Conservation (phyloP, 92 coral and sea anemone species). For the Montipora capitata region DNA sequence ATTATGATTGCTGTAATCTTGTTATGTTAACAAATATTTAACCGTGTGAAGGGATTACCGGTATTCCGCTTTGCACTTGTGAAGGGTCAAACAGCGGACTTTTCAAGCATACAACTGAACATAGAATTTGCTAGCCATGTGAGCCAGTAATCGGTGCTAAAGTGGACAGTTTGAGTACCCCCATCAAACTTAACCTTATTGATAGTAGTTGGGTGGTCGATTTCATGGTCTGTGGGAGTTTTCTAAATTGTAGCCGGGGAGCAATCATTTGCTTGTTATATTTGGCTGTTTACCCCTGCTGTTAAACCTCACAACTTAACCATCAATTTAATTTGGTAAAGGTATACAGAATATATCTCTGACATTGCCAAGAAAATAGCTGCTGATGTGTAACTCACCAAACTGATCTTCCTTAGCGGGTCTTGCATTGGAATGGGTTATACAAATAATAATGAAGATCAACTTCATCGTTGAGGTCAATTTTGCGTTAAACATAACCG, state of each 20-base stretch:
- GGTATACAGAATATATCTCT: neutral
- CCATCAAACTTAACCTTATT: no score
- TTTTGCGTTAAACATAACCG: neutral
- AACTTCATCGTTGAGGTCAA: neutral
- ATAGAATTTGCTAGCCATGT: no score
- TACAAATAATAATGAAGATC: neutral
- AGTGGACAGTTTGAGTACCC: no score
- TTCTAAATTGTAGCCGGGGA: no score
- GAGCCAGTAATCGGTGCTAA: no score
- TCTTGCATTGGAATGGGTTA: neutral
- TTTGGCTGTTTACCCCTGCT: neutral
- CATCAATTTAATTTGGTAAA: neutral
- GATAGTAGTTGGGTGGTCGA: neutral
- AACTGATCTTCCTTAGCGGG: slow-evolving; percentile 1
- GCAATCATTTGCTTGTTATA: neutral
- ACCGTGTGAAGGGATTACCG: no score
- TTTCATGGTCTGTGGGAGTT: neutral
- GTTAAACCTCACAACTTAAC: neutral
- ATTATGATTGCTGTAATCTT: no score
- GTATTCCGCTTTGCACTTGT: no score
- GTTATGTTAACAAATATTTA: no score
- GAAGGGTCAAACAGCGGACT: no score
- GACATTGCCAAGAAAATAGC: neutral
- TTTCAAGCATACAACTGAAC: no score
- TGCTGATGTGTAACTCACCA: slow-evolving; percentile 3